Base-by-base conservation (phyloP, 2,888 invertebrate genomes). In the Melanotus villosus region DNA sequence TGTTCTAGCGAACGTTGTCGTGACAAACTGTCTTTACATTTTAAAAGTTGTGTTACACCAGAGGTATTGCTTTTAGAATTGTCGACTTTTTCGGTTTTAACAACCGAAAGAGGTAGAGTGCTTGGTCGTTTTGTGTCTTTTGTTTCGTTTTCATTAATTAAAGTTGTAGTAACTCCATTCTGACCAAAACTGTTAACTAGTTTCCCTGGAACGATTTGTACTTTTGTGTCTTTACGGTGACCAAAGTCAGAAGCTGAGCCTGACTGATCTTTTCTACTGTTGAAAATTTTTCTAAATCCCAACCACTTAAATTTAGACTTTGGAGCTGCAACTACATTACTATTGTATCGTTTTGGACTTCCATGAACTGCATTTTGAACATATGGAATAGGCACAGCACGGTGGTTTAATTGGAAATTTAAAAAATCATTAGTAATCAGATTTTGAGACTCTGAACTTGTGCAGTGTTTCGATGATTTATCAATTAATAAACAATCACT, bases 1-100 rank as follows among this genome's bases (percentile, higher is more conserved):
- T 92, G 91, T 76, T 93, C 93, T 30, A 93, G 83, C 0, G 93
- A 93, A 65, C 90, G 90, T 79, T 93, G 93, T 0, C 92, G 85
- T 0, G 85, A 79, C 76, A 87, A 69, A 78, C 83, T 84, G 72
- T 84, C 84, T 75, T 82, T 85, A 68, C 78, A 80, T 77, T 77
- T 83, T 71, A 81, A 77, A 71, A 82, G 81, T 78, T 82, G 86
- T 65, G 83, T 82, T 72, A 83, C 82, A 65, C 85, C 84, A 69
- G 81, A 80, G 18, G 72, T 77, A 62, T 76, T 79, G 43, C 68
- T 74, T 68, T 75, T 60, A 45, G 67, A 70, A 54, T 68, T 70
- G 34, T 76, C 73, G 19, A 80, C 77, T 34, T 78, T 77, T 18
- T 74, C 74, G 7, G 77, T 65, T 70, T 79, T 80, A 3, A 77